Base-by-base conservation (phyloP, 1,140 invertebrate genomes). In the Mactra quadrangularis region DNA sequence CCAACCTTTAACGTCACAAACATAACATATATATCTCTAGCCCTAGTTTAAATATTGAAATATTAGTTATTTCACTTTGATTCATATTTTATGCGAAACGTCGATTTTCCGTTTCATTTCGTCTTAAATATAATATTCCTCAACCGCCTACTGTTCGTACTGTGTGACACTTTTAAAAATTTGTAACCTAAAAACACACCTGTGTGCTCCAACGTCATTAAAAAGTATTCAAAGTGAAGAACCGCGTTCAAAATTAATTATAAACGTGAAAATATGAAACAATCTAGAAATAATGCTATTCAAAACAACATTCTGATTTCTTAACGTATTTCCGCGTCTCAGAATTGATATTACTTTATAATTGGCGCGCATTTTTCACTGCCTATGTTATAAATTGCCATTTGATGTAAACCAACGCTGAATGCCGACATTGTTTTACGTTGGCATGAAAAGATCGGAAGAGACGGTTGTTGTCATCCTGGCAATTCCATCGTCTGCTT, bases 381-480 rank as follows among this genome's bases (percentile, higher is more conserved):
- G 47, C 64, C 53, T 50, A 53, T 71, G 47, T 53, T 33, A 38
- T 81, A 81, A 81, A 81, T 81, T 66, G 60, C 22, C 55, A 71
- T 70, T 81, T 66, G 62, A 71, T 81, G 77, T 81, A 45, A 81
- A 59, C 53, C 35, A 45, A 47, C 66, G 62, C 27, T 50, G 17
- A 38, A 47, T 59, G 52, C n/a, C 35, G 29, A 59, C 50, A 29
- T 57, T 71, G 66, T 71, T 81, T 47, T 66, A 60, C 64, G 45
- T 17, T 45, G 29, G 38, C n/a, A 66, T 81, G 60, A 81, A 81
- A 70, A 71, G 66, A 81, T 81, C 77, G 77, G 77, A 81, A 81
- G 55, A 57, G 50, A 22, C 35, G 55, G 53, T 50, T 27, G 31
- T 45, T 81, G 77, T 71, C 66, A 60, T 9, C 47, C n/a, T 27